Evolutionary conservation across 2,888 invertebrate species (phyloP).

Genomic region (Volucella inflata): DNA sequence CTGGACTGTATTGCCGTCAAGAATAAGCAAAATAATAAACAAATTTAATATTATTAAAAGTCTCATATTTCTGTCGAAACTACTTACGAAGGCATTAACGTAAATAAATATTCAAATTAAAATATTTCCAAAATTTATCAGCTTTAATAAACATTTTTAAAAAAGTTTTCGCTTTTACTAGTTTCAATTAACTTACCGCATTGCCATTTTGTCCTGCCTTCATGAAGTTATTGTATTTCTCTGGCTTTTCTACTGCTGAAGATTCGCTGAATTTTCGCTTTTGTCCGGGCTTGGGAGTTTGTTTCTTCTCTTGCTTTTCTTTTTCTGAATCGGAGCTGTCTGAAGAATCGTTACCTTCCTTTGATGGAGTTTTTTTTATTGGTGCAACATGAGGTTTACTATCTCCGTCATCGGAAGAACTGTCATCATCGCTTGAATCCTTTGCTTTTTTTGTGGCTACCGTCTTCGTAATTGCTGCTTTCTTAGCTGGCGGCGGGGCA

Average conservation of each 20-base stretch:
- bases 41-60: too few relatives aligned
- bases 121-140: constrained; percentile 3
- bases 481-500: constrained; percentile 76
- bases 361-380: constrained; percentile 76
- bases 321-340: constrained; percentile 79
- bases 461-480: constrained; percentile 76
- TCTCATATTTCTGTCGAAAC: too few relatives aligned
- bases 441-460: constrained; percentile 80
- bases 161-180: neutral
- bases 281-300: constrained; percentile 77
- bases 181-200: constrained; percentile 37
- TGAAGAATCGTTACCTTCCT: constrained; percentile 81
- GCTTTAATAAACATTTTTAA: neutral
- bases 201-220: constrained; percentile 84
- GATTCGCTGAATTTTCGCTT: constrained; percentile 83
- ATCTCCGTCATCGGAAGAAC: constrained; percentile 84
- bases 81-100: too few relatives aligned
- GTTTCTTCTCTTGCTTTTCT: constrained; percentile 11
- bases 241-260: constrained; percentile 78
- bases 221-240: constrained; percentile 89
- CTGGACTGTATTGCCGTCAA: too few relatives aligned
- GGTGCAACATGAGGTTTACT: constrained; percentile 57
- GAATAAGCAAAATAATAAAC: too few relatives aligned
- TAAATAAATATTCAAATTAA: too few relatives aligned
- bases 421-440: constrained; percentile 84